Evolutionary conservation across 2,888 invertebrate species (phyloP).

Genomic region (Cheilosia urbana): DNA sequence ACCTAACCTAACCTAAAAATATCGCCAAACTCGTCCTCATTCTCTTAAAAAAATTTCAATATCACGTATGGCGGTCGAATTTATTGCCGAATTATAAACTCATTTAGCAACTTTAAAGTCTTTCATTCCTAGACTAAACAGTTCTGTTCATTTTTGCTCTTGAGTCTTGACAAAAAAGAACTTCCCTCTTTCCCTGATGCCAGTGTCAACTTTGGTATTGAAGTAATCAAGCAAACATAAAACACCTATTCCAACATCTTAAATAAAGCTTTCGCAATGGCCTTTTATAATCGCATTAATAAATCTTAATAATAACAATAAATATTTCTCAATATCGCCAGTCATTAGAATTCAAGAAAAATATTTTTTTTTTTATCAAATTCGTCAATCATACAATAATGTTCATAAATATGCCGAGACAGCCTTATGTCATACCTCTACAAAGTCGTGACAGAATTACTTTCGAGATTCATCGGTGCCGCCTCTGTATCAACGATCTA

Average conservation of each 20-base stretch:
- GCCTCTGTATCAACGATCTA: constrained; percentile 10
- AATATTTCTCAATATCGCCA: constrained; percentile 49
- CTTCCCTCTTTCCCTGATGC: too few species aligned
- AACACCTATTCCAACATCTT: neutral
- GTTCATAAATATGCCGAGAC: constrained; percentile 35
- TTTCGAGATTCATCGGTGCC: constrained; percentile 35
- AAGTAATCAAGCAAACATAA: neutral
- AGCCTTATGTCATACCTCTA: constrained; percentile 41
- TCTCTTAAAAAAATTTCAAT: too few species aligned
- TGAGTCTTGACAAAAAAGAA: too few species aligned
- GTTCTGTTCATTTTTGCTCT: too few species aligned
- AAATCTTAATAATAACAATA: constrained; percentile 46
- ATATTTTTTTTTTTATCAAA: constrained; percentile 47
- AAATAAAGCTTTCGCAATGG: constrained; percentile 23
- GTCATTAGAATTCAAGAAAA: constrained; percentile 16
- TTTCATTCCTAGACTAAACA: too few species aligned
- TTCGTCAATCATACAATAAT: constrained; percentile 46
- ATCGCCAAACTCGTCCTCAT: too few species aligned
- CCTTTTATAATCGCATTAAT: constrained; percentile 43
- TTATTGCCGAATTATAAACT: too few species aligned
- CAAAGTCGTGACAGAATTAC: constrained; percentile 66
- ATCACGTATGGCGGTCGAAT: too few species aligned
- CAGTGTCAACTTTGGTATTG: neutral
- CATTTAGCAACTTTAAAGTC: too few species aligned
- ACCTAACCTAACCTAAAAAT: too few species aligned